Conservation (phyloP, 2,113 vertebrate species). For the Ramphastos sulfuratus region DNA sequence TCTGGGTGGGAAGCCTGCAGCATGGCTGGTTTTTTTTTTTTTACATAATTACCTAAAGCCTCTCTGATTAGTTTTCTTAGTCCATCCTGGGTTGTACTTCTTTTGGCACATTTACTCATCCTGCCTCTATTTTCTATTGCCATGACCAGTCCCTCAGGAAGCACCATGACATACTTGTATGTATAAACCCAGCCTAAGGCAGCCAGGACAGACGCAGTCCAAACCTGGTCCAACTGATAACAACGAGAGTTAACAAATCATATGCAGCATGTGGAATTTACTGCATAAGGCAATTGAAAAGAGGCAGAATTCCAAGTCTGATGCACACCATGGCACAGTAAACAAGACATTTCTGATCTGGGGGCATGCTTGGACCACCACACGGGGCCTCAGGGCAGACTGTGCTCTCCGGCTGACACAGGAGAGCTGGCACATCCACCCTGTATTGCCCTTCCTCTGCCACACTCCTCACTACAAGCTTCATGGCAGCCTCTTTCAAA, state of each 20-base stretch:
- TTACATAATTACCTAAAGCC: not conserved
- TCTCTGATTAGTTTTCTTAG: not conserved
- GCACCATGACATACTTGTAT: not conserved
- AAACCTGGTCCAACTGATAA: not conserved
- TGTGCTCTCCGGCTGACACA: rapidly evolving
- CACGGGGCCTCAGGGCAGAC: not conserved
- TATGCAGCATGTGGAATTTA: not conserved
- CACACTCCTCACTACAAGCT: not conserved
- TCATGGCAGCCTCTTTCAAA: not conserved
- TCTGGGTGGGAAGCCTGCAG: not conserved
- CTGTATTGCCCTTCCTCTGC: not conserved
- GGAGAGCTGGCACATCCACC: too few species aligned
- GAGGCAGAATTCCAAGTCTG: not conserved
- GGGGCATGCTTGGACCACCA: not conserved
- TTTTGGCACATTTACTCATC: not conserved
- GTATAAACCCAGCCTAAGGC: not conserved
- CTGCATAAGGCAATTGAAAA: not conserved
- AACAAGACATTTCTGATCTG: not conserved
- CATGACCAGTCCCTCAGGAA: not conserved
- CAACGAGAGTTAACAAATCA: not conserved
- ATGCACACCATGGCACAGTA: not conserved
- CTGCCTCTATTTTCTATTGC: not conserved
- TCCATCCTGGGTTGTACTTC: not conserved
- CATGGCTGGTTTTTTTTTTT: not conserved
- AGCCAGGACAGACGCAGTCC: not conserved